Base-by-base conservation (phyloP, 2,888 invertebrate species). In the Ochlodes sylvanus region DNA sequence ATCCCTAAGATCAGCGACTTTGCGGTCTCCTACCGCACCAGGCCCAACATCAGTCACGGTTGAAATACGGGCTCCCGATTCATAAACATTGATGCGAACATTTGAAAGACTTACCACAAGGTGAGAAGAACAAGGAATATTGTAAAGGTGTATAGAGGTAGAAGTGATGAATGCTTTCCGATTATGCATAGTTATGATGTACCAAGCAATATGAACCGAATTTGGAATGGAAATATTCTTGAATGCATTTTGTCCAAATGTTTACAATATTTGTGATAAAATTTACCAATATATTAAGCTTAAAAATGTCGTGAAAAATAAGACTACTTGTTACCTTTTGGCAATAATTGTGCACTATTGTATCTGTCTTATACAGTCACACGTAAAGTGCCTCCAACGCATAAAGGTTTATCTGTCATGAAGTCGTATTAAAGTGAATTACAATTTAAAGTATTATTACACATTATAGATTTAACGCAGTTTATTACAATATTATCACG, bases 41-140 rank as follows among this genome's bases (percentile, higher is more conserved):
- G 92, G 92, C 47, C 93, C 92, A 1, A 90, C 92, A 15, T 92
- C 92, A 81, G 96, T 97, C 72, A 96, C 96, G 73, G 96, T 97
- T 66, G 97, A 97, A 91, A 95, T 97, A 77, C 95, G 96, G 79
- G 95, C 96, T 78, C 95, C 95, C 72, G 78, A 78, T 63, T 71
- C 75, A 63, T 78, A 76, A 75, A 72, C 17, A 42, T 19, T 55
- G 38, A 44, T 15, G 9, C 15, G 32, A 52, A 60, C 60, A 54
- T 60, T 60, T 58, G 32, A 66, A 34, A 54, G 15, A 54, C 34
- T 14, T 47, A 27, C 15, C 15, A 32, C 15, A 6, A 44, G 12
- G 42, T 54, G 17, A 54, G 21, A 32, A 27, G 21, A 42, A 54
- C 27, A 41, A 34, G 15, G 27, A 34, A 34, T 50, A 62, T 52